Evolutionary conservation across 92 coral and sea anemone species (phyloP).

Genomic region (Porites evermanni): DNA sequence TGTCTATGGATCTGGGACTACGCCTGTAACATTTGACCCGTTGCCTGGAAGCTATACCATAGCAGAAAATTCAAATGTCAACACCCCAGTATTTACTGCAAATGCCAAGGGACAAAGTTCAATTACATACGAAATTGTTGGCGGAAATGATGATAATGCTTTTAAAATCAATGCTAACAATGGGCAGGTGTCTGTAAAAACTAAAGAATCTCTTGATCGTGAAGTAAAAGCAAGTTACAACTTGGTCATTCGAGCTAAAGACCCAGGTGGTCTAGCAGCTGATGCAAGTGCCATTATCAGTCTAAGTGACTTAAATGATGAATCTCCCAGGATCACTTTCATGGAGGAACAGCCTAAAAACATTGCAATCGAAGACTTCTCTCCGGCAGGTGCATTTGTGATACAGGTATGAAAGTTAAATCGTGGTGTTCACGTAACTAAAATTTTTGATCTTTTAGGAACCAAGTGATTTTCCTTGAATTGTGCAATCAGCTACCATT

Average conservation of each 20-base stretch:
- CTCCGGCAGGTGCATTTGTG: slow-evolving; percentile 60
- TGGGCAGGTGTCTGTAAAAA: slow-evolving; percentile 53
- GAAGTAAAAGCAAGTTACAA: slow-evolving; percentile 66
- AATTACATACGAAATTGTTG: slow-evolving; percentile 70
- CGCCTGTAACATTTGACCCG: slow-evolving; percentile 55
- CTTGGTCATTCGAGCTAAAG: slow-evolving; percentile 77
- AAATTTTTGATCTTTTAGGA: not conserved
- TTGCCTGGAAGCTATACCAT: slow-evolving; percentile 36
- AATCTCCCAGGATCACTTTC: slow-evolving; percentile 74
- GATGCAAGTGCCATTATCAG: slow-evolving; percentile 72
- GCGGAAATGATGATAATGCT: slow-evolving; percentile 67
- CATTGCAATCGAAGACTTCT: slow-evolving; percentile 69
- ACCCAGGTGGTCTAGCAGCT: slow-evolving; percentile 36
- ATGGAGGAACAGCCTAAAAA: slow-evolving; percentile 51
- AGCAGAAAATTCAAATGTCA: slow-evolving; percentile 31
- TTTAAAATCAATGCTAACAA: slow-evolving; percentile 40
- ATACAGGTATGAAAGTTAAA: slow-evolving; percentile 58
- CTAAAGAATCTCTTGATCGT: slow-evolving; percentile 54
- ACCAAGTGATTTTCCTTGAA: too few relatives aligned
- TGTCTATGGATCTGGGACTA: slow-evolving; percentile 59
- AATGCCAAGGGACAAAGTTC: slow-evolving; percentile 56
- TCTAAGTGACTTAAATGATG: slow-evolving; percentile 79
- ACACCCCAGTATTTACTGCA: slow-evolving; percentile 57
- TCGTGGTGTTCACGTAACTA: not conserved
- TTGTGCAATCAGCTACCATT: too few relatives aligned